Evolutionary conservation across 2,113 vertebrate species (phyloP).

Genomic region (Melanerpes aurifrons): DNA sequence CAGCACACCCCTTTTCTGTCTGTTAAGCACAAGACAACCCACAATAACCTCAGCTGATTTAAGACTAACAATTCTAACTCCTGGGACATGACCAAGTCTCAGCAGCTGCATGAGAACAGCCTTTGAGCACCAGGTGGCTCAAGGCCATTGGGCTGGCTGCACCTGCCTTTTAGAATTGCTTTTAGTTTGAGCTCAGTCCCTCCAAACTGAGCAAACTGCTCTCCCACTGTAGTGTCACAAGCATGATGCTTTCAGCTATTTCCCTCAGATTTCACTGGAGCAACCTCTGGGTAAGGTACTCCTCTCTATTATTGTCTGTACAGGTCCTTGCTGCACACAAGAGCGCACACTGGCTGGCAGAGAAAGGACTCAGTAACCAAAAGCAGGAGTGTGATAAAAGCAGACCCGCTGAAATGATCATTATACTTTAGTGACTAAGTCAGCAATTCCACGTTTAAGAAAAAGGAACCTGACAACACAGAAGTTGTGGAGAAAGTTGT

Average conservation of each 20-base stretch:
- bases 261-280: background rate
- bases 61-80: background rate
- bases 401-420: background rate
- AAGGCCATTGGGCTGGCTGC: background rate
- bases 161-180: background rate
- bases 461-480: background rate
- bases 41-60: background rate
- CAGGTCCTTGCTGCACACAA: background rate
- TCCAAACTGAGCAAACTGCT: background rate
- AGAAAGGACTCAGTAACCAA: background rate
- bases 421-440: background rate
- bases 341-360: fast-evolving
- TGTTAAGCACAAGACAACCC: background rate
- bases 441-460: background rate
- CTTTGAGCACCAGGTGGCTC: background rate
- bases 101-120: background rate
- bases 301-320: background rate
- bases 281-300: background rate
- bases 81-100: background rate
- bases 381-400: background rate
- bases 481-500: background rate
- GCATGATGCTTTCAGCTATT: background rate
- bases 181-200: background rate
- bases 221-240: background rate
- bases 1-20: background rate